phyloP scores from a whole-genome alignment of 2,113 vertebrate genomes.

The Larimichthys polyactis region DNA sequence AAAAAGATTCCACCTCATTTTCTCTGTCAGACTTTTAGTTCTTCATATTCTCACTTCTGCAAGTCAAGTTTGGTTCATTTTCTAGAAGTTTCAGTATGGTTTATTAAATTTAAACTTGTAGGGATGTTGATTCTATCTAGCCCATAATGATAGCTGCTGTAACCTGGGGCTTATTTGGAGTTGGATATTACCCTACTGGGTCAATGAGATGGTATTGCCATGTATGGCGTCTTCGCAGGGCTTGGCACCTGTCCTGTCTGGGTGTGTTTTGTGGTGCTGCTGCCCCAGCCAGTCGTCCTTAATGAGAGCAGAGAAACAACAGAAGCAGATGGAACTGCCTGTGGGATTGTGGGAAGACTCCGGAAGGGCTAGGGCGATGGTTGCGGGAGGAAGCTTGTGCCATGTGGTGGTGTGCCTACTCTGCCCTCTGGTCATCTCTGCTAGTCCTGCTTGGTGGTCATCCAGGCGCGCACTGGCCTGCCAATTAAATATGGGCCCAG shows the following conservation, averaged over 20 bases:
- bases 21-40: neutral
- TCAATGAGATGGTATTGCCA: constrained; percentile 64
- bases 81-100: neutral
- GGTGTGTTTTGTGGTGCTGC: constrained; percentile 47
- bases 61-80: constrained; percentile 1
- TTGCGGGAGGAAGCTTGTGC: constrained; percentile 67
- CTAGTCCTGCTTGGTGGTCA: constrained; percentile 76
- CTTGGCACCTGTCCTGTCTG: constrained; percentile 74
- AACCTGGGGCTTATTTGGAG: constrained; percentile 57
- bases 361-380: constrained; percentile 58
- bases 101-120: neutral
- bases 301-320: constrained; percentile 76
- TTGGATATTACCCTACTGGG: constrained; percentile 73
- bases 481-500: constrained; percentile 81
- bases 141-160: constrained; percentile 14
- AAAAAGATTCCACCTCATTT: neutral
- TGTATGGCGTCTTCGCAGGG: constrained; percentile 55
- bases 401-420: constrained; percentile 76
- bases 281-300: constrained; percentile 59
- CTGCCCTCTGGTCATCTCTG: constrained; percentile 76
- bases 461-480: constrained; percentile 75
- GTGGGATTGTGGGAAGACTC: constrained; percentile 75
- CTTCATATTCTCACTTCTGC: constrained; percentile 12
- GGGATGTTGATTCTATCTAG: constrained; percentile 15
- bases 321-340: constrained; percentile 82